Percentiles rank a stretch among this genome's conserved stretches.
Evolutionary conservation across 2,113 vertebrate species (phyloP).

Genomic region (Physeter macrocephalus): DNA sequence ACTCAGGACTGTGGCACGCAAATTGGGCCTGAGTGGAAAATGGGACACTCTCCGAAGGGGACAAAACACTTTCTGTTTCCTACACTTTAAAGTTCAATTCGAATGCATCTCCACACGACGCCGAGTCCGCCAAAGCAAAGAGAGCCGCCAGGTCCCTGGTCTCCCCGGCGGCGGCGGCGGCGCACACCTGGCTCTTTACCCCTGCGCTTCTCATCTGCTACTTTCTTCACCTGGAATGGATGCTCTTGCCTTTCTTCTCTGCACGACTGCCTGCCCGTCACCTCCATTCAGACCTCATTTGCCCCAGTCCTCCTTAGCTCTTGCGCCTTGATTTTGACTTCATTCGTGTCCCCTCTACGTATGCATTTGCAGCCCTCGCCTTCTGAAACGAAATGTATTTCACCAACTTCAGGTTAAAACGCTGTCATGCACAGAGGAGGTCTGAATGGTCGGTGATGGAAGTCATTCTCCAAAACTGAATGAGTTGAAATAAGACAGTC

Average conservation of each 20-base stretch:
- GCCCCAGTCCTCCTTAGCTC: background rate
- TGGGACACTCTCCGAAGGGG: conserved; percentile 45
- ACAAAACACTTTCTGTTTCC: conserved; percentile 74
- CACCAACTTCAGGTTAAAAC: background rate
- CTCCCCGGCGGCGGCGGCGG: fast-evolving
- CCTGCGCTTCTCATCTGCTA: background rate
- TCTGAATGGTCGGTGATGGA: background rate
- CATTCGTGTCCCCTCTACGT: fast-evolving
- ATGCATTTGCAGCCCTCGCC: fast-evolving
- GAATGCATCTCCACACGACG: background rate
- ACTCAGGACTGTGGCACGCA: conserved; percentile 63
- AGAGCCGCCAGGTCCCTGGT: background rate
- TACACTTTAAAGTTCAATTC: conserved; percentile 15
- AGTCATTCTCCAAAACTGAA: background rate
- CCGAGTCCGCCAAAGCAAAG: conserved; percentile 38
- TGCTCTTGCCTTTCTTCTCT: background rate
- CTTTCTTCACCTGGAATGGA: background rate
- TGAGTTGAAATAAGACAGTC: too few relatives aligned
- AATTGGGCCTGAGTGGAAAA: conserved; percentile 58
- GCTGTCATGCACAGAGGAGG: background rate
- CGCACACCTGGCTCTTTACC: background rate
- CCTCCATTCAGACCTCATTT: background rate
- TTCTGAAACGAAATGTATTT: background rate
- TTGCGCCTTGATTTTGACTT: too few relatives aligned
- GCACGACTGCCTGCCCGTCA: fast-evolving